Base-by-base conservation (phyloP, 2,113 vertebrate genomes). In the Orientallactaga bullata region DNA sequence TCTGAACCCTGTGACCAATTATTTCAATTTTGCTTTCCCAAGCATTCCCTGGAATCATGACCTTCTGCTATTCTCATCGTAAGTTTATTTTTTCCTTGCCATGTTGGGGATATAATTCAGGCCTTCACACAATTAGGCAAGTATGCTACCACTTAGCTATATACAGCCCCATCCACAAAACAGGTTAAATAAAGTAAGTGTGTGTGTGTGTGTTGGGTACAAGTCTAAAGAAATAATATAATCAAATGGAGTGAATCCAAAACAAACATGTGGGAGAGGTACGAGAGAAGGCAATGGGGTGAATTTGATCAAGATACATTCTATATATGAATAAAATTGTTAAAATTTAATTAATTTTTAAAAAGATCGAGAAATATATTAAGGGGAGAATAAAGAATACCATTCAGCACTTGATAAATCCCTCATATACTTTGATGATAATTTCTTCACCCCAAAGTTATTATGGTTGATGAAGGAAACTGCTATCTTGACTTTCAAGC, bases 21-120 rank as follows among this genome's bases (percentile, higher is more conserved):
- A 92, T 95, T 94, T 96, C 68, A 66, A 18, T 85, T 92, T 92
- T 68, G 66, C 39, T 68, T 89, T 91, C 72, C 51, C 18, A 87
- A 84, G 18, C 5, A 86, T 32, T 83, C 47, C 89, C 24, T 68
- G 77, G 55, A 73, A 37, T 28, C 30, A 73, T 13, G 42, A 85
- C 30, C 72, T 83, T 72, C 55, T 94, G 60, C 47, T 51, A 76
- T 83, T 84, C 16, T 24, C 26, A 89, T 17, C 6, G 78, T 78
- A 85, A 9, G n/a, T 89, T 94, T 8, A 63, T 42, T 68, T 68
- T n/a, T 51, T 65, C 47, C 8, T 32, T 55, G 7, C 39, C 28
- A 39, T 76, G 28, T n/a, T 63, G 13, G 30, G 37, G 35, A 39
- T 39, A 81, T 11, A 37, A 81, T 58, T 32, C 23, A 15, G 18